A percentile compares a stretch with the other conserved stretches of the same genome.
Evolutionary conservation across 2,797 vertebrate genomes (phyloP).

Genomic region (Darevskia mixta): DNA sequence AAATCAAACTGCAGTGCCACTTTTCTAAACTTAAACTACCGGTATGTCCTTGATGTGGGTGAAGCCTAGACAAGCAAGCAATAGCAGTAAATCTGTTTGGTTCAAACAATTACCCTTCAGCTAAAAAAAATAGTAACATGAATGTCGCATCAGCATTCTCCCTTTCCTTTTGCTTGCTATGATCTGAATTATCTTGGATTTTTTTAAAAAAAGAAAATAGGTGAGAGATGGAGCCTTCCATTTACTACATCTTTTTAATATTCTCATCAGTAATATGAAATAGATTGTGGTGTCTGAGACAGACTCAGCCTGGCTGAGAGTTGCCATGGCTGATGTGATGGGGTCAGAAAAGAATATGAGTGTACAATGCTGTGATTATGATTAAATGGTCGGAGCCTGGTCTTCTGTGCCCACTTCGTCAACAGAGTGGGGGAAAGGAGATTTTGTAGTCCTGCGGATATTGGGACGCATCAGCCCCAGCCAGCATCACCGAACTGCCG

Average conservation of each 20-base stretch:
- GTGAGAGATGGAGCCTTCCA: not conserved
- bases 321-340: not conserved
- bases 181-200: not conserved
- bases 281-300: not conserved
- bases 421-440: not conserved
- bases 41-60: not conserved
- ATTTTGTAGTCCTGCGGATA: no score
- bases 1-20: not conserved
- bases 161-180: not conserved
- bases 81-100: not conserved
- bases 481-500: no score
- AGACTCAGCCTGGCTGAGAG: no score
- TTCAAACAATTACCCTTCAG: not conserved
- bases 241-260: not conserved
- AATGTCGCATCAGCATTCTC: not conserved
- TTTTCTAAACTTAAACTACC: not conserved
- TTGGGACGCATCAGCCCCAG: no score
- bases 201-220: not conserved
- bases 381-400: not conserved
- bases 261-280: not conserved
- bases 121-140: not conserved
- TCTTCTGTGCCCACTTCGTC: not conserved
- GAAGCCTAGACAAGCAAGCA: not conserved
- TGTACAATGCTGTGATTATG: not conserved
- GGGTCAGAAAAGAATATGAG: not conserved